A percentile compares a stretch with the other conserved stretches of the same genome.
These are phyloP conservation scores for Caenorhabditis sulstoni DNA, from an alignment of 2,888 invertebrate genomes.

Conservation along the genomic window DNA sequence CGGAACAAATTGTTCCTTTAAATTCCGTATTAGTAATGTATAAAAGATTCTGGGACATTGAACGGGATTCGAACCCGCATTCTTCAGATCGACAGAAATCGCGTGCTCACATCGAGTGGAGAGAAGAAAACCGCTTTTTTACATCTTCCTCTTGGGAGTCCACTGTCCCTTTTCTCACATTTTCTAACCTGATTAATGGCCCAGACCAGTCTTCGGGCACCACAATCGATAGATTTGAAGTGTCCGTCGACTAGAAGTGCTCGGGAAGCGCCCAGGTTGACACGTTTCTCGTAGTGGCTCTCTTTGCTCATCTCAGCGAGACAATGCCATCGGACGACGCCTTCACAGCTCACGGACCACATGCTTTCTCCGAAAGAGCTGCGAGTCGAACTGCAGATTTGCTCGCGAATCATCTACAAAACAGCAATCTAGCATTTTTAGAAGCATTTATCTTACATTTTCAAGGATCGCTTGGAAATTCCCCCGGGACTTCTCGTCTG, in stretches of 20 bases:
- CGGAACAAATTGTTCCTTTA: too few relatives aligned
- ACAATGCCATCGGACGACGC: conserved; percentile 54
- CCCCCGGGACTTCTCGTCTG: conserved; percentile 40
- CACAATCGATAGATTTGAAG: conserved; percentile 59
- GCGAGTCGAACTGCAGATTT: conserved; percentile 27
- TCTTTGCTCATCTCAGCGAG: conserved; percentile 47
- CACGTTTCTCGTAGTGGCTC: conserved; percentile 37
- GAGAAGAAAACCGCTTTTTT: too few relatives aligned
- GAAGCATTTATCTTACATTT: conserved; percentile 22
- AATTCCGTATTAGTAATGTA: too few relatives aligned
- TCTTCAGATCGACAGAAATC: too few relatives aligned
- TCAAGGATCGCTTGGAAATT: conserved; percentile 27
- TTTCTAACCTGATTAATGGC: conserved; percentile 46
- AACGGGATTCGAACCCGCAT: too few relatives aligned
- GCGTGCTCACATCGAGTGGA: too few relatives aligned
- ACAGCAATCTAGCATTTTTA: background rate
- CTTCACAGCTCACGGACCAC: conserved; percentile 40
- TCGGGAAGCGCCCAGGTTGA: conserved; percentile 17
- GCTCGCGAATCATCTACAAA: conserved; percentile 33
- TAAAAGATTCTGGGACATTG: too few relatives aligned
- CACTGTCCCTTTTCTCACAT: too few relatives aligned
- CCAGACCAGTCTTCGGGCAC: conserved; percentile 59
- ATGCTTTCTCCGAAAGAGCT: conserved; percentile 34
- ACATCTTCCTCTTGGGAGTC: too few relatives aligned
- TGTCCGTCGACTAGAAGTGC: conserved; percentile 55